phyloP scores from a whole-genome alignment of 2,797 vertebrate genomes.

The Gouania willdenowi region DNA sequence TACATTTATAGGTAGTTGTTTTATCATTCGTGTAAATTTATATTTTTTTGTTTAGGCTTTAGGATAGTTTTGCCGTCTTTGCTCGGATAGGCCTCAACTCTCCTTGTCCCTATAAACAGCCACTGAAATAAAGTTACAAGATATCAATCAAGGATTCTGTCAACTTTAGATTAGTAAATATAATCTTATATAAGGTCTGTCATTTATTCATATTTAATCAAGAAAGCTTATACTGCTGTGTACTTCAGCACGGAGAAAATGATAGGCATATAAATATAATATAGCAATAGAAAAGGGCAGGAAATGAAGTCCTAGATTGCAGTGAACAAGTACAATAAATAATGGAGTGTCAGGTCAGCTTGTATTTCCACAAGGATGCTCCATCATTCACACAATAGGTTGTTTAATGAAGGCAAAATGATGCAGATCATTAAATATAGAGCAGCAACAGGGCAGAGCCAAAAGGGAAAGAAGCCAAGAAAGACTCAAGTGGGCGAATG shows the following conservation, averaged over 20 bases:
- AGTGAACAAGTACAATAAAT: neutral
- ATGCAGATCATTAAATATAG: neutral
- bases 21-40: too few species aligned
- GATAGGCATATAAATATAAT: constrained; percentile 1
- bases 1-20: too few species aligned
- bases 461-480: neutral
- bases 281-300: neutral
- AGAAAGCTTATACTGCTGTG: too few species aligned
- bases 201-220: neutral
- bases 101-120: too few species aligned
- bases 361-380: neutral
- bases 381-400: neutral
- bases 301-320: neutral
- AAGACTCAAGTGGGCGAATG: constrained; percentile 14
- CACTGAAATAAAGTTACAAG: neutral
- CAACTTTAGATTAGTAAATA: too few species aligned
- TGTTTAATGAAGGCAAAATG: neutral
- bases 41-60: too few species aligned
- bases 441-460: neutral
- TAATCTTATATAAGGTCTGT: too few species aligned
- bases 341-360: neutral
- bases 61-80: too few species aligned
- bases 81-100: too few species aligned
- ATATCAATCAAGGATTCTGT: too few species aligned
- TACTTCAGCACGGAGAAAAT: neutral